These are phyloP conservation scores for Anastrepha obliqua DNA, from an alignment of 1,140 invertebrate genomes.

Conservation along the genomic window DNA sequence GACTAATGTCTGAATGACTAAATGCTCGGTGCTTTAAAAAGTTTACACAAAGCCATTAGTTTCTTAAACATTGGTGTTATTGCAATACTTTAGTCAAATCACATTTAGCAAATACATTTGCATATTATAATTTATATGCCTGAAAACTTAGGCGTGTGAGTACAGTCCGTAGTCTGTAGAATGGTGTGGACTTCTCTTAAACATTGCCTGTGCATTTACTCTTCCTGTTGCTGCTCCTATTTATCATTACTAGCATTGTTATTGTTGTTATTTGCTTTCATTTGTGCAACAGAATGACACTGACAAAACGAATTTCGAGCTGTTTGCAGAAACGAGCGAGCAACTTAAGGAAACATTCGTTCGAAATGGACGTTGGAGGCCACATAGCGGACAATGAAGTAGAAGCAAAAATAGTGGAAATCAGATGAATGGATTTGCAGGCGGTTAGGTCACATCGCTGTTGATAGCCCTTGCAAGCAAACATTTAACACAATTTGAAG, in stretches of 20 bases:
- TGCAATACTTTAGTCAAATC: no score
- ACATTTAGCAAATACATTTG: no score
- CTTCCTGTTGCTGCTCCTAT: neutral
- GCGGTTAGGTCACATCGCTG: conserved; percentile 22
- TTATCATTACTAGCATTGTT: neutral
- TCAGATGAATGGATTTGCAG: neutral
- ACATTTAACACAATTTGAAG: conserved; percentile 49
- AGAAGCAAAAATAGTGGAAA: conserved; percentile 12
- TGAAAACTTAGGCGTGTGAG: no score
- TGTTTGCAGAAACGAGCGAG: neutral
- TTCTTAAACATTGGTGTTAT: no score
- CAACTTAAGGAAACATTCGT: neutral
- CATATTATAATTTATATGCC: no score
- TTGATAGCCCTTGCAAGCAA: conserved; percentile 29
- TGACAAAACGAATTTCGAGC: neutral
- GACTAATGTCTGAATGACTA: no score
- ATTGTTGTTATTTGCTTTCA: neutral
- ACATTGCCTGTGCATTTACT: neutral
- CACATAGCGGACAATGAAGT: conserved; percentile 22
- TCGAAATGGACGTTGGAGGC: neutral
- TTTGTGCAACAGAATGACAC: neutral
- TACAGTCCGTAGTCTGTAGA: no score
- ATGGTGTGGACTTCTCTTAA: neutral
- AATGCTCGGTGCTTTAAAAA: no score
- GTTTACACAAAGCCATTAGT: no score